phyloP scores from a whole-genome alignment of 2,888 invertebrate species.

The Linhomoeus sp. region DNA sequence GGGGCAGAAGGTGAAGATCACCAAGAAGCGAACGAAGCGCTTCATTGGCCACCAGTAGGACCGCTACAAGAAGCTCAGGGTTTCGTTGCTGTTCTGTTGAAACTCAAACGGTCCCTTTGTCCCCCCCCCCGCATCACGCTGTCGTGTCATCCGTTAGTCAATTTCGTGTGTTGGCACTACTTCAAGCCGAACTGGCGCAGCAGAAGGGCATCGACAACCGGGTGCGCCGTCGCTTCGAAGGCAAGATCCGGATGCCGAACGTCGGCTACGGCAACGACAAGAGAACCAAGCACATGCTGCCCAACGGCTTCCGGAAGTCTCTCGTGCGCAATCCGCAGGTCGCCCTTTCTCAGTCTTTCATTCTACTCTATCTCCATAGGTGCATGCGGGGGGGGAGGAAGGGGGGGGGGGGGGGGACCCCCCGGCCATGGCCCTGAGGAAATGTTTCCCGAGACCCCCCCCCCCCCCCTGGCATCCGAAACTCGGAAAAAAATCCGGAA shows the following conservation, averaged over 20 bases:
- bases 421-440: too few species aligned
- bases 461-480: too few species aligned
- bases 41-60: conserved; percentile 97
- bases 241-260: conserved; percentile 93
- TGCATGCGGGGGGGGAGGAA: too few species aligned
- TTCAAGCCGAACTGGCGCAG: conserved; percentile 85
- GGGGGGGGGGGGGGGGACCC: too few species aligned
- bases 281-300: conserved; percentile 84
- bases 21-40: conserved; percentile 93
- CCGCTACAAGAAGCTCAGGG: conserved; percentile 83
- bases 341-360: too few species aligned
- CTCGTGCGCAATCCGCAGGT: conserved; percentile 73
- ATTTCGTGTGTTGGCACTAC: too few species aligned
- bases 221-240: conserved; percentile 95
- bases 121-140: too few species aligned
- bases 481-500: too few species aligned
- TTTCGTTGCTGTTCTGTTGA: conserved; percentile 27
- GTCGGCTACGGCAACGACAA: conserved; percentile 95
- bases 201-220: conserved; percentile 99
- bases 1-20: conserved; percentile 66
- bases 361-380: too few species aligned
- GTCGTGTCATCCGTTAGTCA: too few species aligned
- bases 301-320: conserved; percentile 92
- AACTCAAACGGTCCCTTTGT: too few species aligned
- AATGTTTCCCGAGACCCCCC: too few species aligned